Conservation (phyloP, 1,140 invertebrate genomes). For the Aphelinus atriplicis region DNA sequence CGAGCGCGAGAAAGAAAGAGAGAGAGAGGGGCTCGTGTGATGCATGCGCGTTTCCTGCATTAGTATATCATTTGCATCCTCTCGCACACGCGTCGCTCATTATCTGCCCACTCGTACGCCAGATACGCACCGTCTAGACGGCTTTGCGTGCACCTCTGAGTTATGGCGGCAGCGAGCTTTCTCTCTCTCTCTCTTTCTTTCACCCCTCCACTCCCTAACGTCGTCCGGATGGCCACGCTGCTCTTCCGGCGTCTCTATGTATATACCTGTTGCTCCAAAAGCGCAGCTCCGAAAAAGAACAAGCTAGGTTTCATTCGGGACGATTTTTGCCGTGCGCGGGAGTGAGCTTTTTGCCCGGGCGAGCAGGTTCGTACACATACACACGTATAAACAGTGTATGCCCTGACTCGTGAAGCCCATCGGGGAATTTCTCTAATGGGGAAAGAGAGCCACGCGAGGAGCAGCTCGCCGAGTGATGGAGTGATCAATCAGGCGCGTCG, state of each 20-base stretch:
- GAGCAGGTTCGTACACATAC: too few species aligned
- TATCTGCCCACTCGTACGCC: conserved; percentile 51
- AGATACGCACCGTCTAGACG: background rate
- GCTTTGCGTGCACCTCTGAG: conserved; percentile 4
- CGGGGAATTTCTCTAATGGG: background rate
- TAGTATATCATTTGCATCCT: conserved; percentile 58
- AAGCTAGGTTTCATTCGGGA: too few species aligned
- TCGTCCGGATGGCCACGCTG: background rate
- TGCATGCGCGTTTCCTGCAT: conserved; percentile 60
- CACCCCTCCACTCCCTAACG: too few species aligned
- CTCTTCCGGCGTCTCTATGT: background rate
- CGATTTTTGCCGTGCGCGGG: too few species aligned
- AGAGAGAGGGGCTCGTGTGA: conserved; percentile 50
- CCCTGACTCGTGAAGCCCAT: too few species aligned
- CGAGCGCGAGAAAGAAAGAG: conserved; percentile 43
- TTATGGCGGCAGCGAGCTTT: background rate
- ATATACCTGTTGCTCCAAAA: background rate
- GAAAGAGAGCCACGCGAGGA: conserved; percentile 4
- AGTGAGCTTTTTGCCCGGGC: too few species aligned
- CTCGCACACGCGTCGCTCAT: conserved; percentile 52
- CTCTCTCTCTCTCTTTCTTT: too few species aligned
- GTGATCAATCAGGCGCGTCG: conserved; percentile 31
- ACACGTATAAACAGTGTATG: too few species aligned
- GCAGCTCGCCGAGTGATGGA: conserved; percentile 3
- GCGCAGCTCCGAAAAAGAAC: too few species aligned